A percentile compares a stretch with the other conserved stretches of the same genome.
phyloP scores from a whole-genome alignment of 1,140 invertebrate species.

The Meloidogyne chitwoodi region DNA sequence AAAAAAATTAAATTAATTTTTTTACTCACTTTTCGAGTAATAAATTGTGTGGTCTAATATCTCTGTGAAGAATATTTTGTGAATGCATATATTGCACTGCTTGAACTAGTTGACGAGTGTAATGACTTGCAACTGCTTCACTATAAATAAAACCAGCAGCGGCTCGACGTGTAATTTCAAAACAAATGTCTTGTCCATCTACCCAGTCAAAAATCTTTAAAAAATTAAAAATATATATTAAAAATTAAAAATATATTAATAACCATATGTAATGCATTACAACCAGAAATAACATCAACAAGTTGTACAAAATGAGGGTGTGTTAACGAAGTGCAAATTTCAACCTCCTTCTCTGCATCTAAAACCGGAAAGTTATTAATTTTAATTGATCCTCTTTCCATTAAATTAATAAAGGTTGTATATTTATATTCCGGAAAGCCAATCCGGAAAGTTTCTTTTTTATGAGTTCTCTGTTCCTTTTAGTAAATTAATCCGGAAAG shows the following conservation, averaged over 20 bases:
- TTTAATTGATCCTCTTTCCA: no score
- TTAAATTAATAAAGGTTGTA: no score
- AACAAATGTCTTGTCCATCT: slow-evolving; percentile 86
- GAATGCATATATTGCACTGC: slow-evolving; percentile 57
- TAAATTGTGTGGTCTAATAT: slow-evolving; percentile 64
- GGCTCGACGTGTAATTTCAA: slow-evolving; percentile 91
- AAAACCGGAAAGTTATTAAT: slow-evolving; percentile 23
- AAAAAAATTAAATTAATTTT: slow-evolving; percentile 85
- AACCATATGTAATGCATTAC: slow-evolving; percentile 92
- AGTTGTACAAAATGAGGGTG: slow-evolving; percentile 97
- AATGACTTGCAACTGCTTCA: slow-evolving; percentile 78
- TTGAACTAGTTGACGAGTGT: slow-evolving; percentile 51
- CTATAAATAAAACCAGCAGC: slow-evolving; percentile 94
- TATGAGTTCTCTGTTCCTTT: no score
- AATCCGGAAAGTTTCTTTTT: no score
- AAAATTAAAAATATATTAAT: neutral
- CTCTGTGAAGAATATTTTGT: slow-evolving; percentile 50
- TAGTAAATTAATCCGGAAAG: no score
- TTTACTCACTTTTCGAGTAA: slow-evolving; percentile 94
- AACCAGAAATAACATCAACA: slow-evolving; percentile 93
- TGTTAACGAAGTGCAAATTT: slow-evolving; percentile 97
- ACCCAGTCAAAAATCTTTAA: slow-evolving; percentile 70
- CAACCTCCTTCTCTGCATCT: slow-evolving; percentile 93
- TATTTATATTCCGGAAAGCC: no score
- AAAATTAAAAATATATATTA: slow-evolving; percentile 59